phyloP scores from a whole-genome alignment of 2,888 invertebrate species.

The Harpagoxenus sublaevis region DNA sequence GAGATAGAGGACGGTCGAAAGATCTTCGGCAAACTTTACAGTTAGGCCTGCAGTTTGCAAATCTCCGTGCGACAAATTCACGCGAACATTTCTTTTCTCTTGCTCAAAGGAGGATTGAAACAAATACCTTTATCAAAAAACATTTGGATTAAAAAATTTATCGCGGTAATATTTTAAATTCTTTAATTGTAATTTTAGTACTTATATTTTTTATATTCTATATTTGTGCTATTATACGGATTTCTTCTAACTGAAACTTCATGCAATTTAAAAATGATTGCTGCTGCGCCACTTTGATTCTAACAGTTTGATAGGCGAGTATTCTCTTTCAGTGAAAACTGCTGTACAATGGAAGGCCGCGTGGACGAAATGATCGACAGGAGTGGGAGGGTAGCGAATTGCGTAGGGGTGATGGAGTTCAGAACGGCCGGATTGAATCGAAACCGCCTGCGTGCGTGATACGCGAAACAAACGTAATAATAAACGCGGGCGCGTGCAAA shows the following conservation, averaged over 20 bases:
- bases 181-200: background rate
- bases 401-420: constrained; percentile 27
- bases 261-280: constrained; percentile 17
- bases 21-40: constrained; percentile 4
- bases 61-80: constrained; percentile 1
- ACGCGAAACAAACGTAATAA: constrained; percentile 65
- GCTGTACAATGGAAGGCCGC: constrained; percentile 45
- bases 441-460: constrained; percentile 59
- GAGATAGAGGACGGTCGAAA: background rate
- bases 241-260: background rate
- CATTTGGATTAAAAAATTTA: background rate
- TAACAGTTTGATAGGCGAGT: constrained; percentile 12
- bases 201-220: background rate
- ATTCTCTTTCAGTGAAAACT: constrained; percentile 35
- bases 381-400: constrained; percentile 20
- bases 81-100: background rate
- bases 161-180: background rate
- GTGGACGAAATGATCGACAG: constrained; percentile 37
- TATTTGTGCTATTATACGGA: background rate
- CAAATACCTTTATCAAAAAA: background rate
- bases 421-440: constrained; percentile 51
- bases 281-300: constrained; percentile 15
- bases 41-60: constrained; percentile 8
- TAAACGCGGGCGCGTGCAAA: constrained; percentile 52
- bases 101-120: background rate